A percentile compares a stretch with the other conserved stretches of the same genome.
Conservation (phyloP, 2,888 invertebrate genomes). For the Sminthurides aquaticus region DNA sequence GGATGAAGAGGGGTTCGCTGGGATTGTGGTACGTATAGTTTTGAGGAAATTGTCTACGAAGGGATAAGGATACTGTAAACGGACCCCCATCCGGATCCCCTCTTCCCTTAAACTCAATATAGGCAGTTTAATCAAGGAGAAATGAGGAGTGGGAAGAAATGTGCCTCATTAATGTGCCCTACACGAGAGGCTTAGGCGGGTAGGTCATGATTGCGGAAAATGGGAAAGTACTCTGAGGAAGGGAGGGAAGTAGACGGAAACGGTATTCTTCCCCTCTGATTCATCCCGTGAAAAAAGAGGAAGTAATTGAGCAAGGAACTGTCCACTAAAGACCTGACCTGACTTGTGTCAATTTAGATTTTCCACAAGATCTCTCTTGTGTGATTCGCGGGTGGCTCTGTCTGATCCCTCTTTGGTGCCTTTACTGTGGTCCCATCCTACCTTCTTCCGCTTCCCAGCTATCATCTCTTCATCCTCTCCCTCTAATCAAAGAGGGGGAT, state of each 20-base stretch:
- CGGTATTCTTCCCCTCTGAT: neutral
- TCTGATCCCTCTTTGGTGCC: neutral
- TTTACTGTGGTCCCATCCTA: conserved; percentile 10
- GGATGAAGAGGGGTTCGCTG: no score
- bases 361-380: conserved; percentile 24
- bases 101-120: no score
- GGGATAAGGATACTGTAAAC: no score
- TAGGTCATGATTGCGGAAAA: neutral
- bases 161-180: neutral
- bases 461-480: neutral
- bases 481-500: neutral
- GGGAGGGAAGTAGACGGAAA: neutral
- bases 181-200: neutral
- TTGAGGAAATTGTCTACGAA: no score
- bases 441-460: conserved; percentile 1
- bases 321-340: conserved; percentile 29
- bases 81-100: no score
- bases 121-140: neutral
- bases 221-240: neutral
- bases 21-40: no score
- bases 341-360: conserved; percentile 28
- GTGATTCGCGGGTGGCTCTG: conserved; percentile 10
- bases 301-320: conserved; percentile 4
- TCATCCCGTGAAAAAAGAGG: neutral
- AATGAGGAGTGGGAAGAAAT: neutral